Evolutionary conservation across 2,888 invertebrate species (phyloP), one percentile per base, ranked within the genome.

Genomic region (Drosophila meridionalis): DNA sequence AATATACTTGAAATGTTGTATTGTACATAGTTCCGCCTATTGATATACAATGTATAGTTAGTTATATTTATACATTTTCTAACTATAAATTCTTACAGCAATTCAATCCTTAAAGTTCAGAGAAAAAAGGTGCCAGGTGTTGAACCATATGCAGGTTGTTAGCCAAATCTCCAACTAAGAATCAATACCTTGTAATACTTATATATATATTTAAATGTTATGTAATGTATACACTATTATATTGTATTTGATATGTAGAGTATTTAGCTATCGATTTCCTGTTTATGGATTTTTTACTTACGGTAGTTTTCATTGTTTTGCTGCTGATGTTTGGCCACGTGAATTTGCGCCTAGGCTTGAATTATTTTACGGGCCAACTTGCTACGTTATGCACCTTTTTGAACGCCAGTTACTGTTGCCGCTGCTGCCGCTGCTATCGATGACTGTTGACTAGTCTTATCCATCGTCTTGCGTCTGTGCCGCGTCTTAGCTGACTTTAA

Each of bases 301-400:
- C 40, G 38, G 58, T 77, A 58, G 68, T 73, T 73, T 65, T 48
- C 48, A 52, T 73, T 79, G 61, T 69, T 56, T 69, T 40, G 62
- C 34, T 48, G 45, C 59, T 72, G 80, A 59, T 71, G 64, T 66
- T 52, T 71, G 69, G 76, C 80, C 89, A 89, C 81, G 81, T 84
- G 84, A 89, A 89, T 83, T 84, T 84, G 70, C 58, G 83, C 69
- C 73, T 79, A 62, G 56, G 55, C 36, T 65, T 64, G 47, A 73
- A 72, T 69, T 78, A 75, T 56, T 75, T 77, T 71, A 63, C 70
- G 66, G 57, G 66, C 55, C 66, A 72, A 73, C 42, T 64, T 81
- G 78, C 81, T 56, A 42, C 58, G 64, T 64, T 80, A 52, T 71
- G 59, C 80, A 75, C 77, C 71, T 71, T 68, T 65, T 64, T 59